Evolutionary conservation across 2,797 vertebrate species (phyloP).

Genomic region (Spinus pinus): DNA sequence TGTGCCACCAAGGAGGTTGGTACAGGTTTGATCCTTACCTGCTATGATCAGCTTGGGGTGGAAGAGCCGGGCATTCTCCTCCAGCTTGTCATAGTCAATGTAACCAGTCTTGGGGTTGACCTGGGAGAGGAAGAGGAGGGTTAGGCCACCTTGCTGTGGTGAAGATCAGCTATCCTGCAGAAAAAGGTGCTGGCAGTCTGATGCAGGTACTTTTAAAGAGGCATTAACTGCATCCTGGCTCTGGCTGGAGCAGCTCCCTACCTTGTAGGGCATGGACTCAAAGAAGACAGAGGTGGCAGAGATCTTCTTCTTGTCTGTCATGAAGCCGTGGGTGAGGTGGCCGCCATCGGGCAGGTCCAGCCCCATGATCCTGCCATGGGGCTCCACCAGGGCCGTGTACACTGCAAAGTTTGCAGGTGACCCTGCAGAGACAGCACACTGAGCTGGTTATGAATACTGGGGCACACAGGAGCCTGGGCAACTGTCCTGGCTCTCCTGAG

Average conservation of each 20-base stretch:
- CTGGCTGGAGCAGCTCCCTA: conserved; percentile 5
- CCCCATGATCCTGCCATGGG: conserved; percentile 97
- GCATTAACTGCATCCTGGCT: background rate
- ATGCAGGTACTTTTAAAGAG: background rate
- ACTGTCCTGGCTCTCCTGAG: background rate
- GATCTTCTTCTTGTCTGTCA: conserved; percentile 98
- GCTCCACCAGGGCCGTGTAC: conserved; percentile 92
- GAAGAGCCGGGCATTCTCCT: conserved; percentile 90
- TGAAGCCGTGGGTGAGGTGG: conserved; percentile 96
- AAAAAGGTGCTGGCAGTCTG: background rate
- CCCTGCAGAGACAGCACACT: conserved; percentile 67
- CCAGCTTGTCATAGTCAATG: conserved; percentile 89
- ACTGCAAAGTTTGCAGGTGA: conserved; percentile 95
- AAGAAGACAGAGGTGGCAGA: conserved; percentile 97
- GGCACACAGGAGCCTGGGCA: fast-evolving
- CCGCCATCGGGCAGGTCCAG: conserved; percentile 95
- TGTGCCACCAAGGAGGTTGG: fast-evolving
- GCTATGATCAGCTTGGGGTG: conserved; percentile 93
- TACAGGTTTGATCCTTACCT: conserved; percentile 71
- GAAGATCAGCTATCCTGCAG: background rate
- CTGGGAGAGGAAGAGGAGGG: conserved; percentile 62
- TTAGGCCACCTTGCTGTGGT: background rate
- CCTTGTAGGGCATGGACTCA: conserved; percentile 99
- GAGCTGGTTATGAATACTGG: fast-evolving
- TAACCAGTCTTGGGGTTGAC: conserved; percentile 91